phyloP scores from a whole-genome alignment of 2,888 invertebrate species.

The Philereme vetulata region DNA sequence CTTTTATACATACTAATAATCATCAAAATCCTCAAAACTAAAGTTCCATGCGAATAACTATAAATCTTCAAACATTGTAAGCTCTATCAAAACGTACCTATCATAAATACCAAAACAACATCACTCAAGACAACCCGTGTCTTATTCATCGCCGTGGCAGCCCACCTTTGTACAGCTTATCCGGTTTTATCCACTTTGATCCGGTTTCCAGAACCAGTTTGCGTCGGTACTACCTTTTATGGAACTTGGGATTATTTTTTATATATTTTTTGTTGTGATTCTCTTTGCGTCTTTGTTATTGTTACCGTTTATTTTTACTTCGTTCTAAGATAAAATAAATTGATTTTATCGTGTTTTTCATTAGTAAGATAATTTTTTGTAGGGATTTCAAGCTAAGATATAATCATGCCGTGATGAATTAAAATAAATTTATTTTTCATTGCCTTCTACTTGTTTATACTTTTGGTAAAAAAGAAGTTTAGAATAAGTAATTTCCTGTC shows the following conservation, averaged over 20 bases:
- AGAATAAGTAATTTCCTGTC: too few relatives aligned
- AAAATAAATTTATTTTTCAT: too few relatives aligned
- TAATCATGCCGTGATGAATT: too few relatives aligned
- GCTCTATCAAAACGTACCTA: too few relatives aligned
- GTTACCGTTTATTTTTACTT: neutral
- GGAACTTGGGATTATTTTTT: slow-evolving; percentile 24
- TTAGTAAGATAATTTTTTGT: neutral
- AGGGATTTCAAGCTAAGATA: neutral
- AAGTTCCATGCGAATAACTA: too few relatives aligned
- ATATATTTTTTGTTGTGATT: slow-evolving; percentile 17
- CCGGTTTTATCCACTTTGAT: slow-evolving; percentile 38
- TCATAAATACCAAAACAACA: neutral
- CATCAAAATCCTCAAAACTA: too few relatives aligned
- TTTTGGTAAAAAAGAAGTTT: too few relatives aligned
- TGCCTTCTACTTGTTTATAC: too few relatives aligned
- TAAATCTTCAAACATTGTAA: too few relatives aligned
- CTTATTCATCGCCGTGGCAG: slow-evolving; percentile 16
- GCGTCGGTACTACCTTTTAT: slow-evolving; percentile 23
- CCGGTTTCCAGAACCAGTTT: slow-evolving; percentile 35
- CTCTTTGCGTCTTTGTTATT: neutral
- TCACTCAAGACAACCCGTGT: slow-evolving; percentile 8
- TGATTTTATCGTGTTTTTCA: neutral
- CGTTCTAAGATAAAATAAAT: neutral
- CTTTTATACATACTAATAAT: too few relatives aligned
- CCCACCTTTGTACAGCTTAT: slow-evolving; percentile 39